These are phyloP conservation scores for Malurus leucopterus DNA, from an alignment of 2,797 vertebrate species.

Conservation along the genomic window DNA sequence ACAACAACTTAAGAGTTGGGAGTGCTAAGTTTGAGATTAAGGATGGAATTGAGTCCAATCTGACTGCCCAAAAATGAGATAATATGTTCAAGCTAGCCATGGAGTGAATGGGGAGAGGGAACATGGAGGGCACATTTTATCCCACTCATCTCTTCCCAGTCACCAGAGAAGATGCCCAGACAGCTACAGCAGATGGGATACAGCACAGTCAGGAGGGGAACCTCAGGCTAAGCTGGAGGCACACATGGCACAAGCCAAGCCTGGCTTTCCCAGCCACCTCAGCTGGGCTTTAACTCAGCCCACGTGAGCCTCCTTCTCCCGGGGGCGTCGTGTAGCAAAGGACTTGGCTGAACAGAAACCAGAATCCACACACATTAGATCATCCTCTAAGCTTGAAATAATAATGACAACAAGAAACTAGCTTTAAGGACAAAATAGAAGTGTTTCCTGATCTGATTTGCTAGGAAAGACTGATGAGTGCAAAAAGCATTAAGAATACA, in stretches of 20 bases:
- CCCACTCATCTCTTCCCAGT: background rate
- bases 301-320: background rate
- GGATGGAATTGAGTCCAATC: background rate
- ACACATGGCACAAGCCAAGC: background rate
- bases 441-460: background rate
- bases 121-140: background rate
- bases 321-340: rapidly evolving
- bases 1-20: background rate
- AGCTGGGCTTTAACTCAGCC: background rate
- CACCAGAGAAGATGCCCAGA: background rate
- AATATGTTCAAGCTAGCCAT: background rate
- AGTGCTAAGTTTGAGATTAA: background rate
- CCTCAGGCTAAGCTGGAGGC: background rate
- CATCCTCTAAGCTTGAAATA: background rate
- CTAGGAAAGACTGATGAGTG: background rate
- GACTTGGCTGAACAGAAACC: background rate
- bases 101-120: background rate
- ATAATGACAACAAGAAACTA: background rate
- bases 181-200: background rate
- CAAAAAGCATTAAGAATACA: background rate
- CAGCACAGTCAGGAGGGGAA: background rate
- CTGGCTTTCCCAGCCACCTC: background rate
- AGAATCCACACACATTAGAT: background rate
- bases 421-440: background rate
- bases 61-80: background rate